Evolutionary conservation across 2,113 vertebrate species (phyloP), one percentile per base, ranked within the genome.

Genomic region (Eclectus roratus): DNA sequence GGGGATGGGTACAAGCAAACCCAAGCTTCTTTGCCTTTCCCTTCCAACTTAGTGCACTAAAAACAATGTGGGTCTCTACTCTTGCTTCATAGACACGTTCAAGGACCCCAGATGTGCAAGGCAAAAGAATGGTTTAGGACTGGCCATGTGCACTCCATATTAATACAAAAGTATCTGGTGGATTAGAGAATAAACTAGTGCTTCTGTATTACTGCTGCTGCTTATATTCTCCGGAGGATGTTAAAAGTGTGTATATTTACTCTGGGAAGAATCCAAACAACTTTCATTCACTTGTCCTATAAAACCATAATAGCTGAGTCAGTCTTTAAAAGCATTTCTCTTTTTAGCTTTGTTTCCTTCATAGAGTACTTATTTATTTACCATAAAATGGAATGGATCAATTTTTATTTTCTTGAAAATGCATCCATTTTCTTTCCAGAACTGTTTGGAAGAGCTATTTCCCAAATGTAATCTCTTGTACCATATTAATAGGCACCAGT

Each of bases 221-320:
- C 41, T 91, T 86, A 35, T 69, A 0, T 69, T 92, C 89, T 80
- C 63, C 46, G 37, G 29, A 82, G 56, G 37, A 81, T 44, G 76
- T 69, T 21, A 49, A 58, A 93, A 64, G 27, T 12, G 4, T 50
- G 6, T 72, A 11, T 52, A 81, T 93, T 89, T 86, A 58, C 79
- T 89, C 77, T 81, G 65, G 66, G 73, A 89, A 84, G 61, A 91
- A 87, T 79, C 55, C 61, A 92, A 81, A 71, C 21, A 85, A 87
- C 29, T 79, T 92, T 76, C 24, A 76, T 78, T 87, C 77, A 81
- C 13, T 86, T 84, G 28, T 87, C 61, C 73, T 72, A 72, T 35
- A 89, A 95, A 94, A 72, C 25, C 55, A 84, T 41, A 81, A 81
- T 17, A 91, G 70, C 39, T 53, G 80, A 86, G 70, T 86, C 70